Base-by-base conservation (phyloP, 2,797 vertebrate genomes). In the Halcyon smyrnensis region DNA sequence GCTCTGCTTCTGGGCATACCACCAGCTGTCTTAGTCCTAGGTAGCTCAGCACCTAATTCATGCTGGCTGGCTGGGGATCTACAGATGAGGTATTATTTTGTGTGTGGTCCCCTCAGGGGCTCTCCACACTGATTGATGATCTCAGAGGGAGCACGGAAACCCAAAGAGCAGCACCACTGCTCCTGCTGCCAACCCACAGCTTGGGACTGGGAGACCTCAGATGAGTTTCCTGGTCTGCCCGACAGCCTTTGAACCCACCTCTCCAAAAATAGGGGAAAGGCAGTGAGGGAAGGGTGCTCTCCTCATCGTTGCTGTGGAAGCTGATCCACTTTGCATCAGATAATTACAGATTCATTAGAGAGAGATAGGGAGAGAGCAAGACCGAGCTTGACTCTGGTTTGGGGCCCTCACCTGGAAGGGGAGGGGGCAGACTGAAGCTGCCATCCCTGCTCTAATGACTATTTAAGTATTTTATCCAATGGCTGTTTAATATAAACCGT, bases 371-470 rank as follows among this genome's bases (percentile, higher is more conserved):
- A 79, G 70, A 62, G 32, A 85, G 68, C 96, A 97, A 95, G 95
- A 96, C 65, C 0, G 0, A 89, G 50, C 92, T 92, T 21, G 95
- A 95, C 82, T 93, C 48, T 73, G 3, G 86, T 89, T 93, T 91
- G 81, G 27, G 92, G 94, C 84, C 84, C 76, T 95, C 92, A 71
- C 75, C 75, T 93, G 95, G 84, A 95, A 92, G 45, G 19, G 41
- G 57, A 90, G 82, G 65, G 71, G 15, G 19, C 82, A 94, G 62
- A 94, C 36, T 36, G 11, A 21, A 68, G 37, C 62, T 93, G 4
- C 43, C 11, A 2, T 87, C 34, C 34, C 41, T 92, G 34, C 25
- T 89, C 5, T 95, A 76, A 81, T 86, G 69, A 71, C 50, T 93
- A 37, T 83, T 77, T 71, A 87, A 93, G 30, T 83, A 60, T 77